Evolutionary conservation across 2,888 invertebrate species (phyloP).

Genomic region (Eupithecia insigniata): DNA sequence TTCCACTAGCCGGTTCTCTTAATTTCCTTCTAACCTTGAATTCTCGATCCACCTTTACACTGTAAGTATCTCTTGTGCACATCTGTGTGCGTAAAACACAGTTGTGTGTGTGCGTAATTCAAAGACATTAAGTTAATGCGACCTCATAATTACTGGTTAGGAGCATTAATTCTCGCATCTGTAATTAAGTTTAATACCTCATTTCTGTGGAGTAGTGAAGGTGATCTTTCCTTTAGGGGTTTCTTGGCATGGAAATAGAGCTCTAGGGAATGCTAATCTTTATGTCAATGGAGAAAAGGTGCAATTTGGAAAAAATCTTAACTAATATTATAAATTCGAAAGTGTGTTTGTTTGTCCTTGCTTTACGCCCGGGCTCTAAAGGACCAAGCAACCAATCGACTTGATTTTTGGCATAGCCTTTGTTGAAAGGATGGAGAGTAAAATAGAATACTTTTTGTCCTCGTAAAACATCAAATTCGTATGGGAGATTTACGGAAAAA

Average conservation of each 20-base stretch:
- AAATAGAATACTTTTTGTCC: too few relatives aligned
- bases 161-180: constrained; percentile 82
- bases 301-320: not conserved
- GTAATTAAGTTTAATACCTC: constrained; percentile 83
- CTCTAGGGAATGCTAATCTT: not conserved
- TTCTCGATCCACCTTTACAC: constrained; percentile 23
- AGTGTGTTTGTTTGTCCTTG: too few relatives aligned
- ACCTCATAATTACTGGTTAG: constrained; percentile 82
- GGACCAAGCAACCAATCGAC: too few relatives aligned
- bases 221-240: constrained; percentile 5
- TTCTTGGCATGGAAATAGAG: not conserved
- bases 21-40: constrained; percentile 31
- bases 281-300: not conserved
- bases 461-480: too few relatives aligned
- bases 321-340: too few relatives aligned
- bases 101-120: constrained; percentile 60
- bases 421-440: too few relatives aligned
- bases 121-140: constrained; percentile 83
- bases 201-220: constrained; percentile 66
- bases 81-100: constrained; percentile 3
- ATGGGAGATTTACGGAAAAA: too few relatives aligned
- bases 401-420: too few relatives aligned
- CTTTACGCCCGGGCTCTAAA: too few relatives aligned
- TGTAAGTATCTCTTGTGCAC: constrained; percentile 6
- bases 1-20: not conserved